Conservation (phyloP, 2,888 invertebrate species). For the Hypena proboscidalis region DNA sequence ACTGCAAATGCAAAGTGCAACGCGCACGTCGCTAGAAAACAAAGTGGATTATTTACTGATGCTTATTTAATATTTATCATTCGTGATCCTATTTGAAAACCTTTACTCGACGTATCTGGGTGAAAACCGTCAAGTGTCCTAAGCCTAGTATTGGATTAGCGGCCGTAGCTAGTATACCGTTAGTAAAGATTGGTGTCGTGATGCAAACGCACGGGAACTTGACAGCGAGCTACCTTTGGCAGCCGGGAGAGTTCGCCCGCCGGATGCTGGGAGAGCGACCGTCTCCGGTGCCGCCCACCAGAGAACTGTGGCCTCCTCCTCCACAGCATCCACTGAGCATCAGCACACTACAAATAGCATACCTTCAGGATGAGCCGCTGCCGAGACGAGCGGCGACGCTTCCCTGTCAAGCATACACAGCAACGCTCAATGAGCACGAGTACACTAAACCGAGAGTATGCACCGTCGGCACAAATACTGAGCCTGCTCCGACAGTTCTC, state of each 20-base stretch:
- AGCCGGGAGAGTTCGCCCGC: constrained; percentile 78
- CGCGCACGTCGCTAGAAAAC: constrained; percentile 5
- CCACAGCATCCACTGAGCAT: constrained; percentile 73
- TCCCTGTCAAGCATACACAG: constrained; percentile 62
- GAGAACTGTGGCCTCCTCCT: constrained; percentile 73
- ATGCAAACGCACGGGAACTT: constrained; percentile 81
- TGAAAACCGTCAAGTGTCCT: constrained; percentile 76
- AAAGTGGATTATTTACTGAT: constrained; percentile 26
- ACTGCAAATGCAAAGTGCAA: too few species aligned
- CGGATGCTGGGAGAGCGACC: constrained; percentile 78
- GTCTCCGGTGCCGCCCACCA: constrained; percentile 75
- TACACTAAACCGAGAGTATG: constrained; percentile 61
- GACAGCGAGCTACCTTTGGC: constrained; percentile 80
- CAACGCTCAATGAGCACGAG: constrained; percentile 51
- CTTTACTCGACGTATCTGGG: constrained; percentile 58
- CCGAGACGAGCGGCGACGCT: constrained; percentile 66
- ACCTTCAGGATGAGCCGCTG: constrained; percentile 68
- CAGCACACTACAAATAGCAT: constrained; percentile 77
- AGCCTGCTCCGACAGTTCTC: constrained; percentile 65
- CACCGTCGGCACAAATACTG: constrained; percentile 77
- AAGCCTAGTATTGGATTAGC: constrained; percentile 78
- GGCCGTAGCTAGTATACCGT: constrained; percentile 58
- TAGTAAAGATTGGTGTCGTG: constrained; percentile 66
- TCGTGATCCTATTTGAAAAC: constrained; percentile 70
- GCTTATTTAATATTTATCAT: constrained; percentile 57